These are phyloP conservation scores for Channa striata DNA, from an alignment of 2,797 vertebrate species.

Conservation along the genomic window DNA sequence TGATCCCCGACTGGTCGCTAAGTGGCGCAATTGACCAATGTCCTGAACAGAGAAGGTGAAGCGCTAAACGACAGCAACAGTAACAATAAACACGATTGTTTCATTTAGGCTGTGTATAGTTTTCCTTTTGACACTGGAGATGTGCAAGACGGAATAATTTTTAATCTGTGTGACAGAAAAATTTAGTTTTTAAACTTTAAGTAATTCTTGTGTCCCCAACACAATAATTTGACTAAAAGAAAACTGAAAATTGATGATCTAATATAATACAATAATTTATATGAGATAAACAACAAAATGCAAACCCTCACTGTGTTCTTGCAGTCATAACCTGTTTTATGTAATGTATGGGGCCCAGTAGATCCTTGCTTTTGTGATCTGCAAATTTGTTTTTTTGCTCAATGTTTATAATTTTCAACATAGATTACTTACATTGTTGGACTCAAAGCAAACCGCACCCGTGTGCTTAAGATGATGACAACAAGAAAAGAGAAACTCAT, in stretches of 20 bases:
- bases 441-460: background rate
- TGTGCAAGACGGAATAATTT: too few species aligned
- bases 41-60: background rate
- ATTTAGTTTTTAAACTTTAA: too few species aligned
- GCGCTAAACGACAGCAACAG: background rate
- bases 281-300: background rate
- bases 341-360: too few species aligned
- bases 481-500: background rate
- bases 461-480: background rate
- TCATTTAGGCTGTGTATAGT: too few species aligned
- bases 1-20: slow-evolving; percentile 29
- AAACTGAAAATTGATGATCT: background rate
- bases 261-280: background rate
- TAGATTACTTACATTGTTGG: background rate
- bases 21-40: slow-evolving; percentile 53
- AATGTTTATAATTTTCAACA: background rate
- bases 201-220: too few species aligned
- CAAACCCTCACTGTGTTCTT: too few species aligned
- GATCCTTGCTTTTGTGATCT: background rate
- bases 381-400: background rate
- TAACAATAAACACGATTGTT: background rate
- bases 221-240: too few species aligned
- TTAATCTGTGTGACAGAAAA: too few species aligned
- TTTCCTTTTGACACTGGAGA: too few species aligned
- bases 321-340: too few species aligned